These are phyloP conservation scores for Botrylloides violaceus DNA, from an alignment of 23 tunicate genomes.

Conservation along the genomic window DNA sequence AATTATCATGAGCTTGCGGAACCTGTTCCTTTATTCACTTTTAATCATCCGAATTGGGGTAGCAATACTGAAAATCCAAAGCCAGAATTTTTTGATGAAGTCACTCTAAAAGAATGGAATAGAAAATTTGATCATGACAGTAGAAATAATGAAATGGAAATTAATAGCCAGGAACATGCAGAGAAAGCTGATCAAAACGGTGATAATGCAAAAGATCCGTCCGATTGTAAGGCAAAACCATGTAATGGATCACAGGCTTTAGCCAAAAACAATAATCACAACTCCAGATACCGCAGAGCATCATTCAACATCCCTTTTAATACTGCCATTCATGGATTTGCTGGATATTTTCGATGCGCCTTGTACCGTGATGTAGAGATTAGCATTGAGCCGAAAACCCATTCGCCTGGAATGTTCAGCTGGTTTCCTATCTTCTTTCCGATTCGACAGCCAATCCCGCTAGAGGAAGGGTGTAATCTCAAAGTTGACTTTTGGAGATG, in stretches of 20 bases:
- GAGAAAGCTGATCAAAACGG: not conserved
- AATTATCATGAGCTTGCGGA: conserved; percentile 71
- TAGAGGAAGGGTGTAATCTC: conserved; percentile 36
- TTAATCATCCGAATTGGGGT: conserved; percentile 54
- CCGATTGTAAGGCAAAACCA: not conserved
- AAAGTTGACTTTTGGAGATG: conserved; percentile 63
- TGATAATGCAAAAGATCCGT: not conserved
- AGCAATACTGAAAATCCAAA: not conserved
- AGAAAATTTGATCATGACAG: not conserved
- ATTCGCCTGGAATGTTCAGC: conserved; percentile 98
- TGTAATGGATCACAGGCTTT: not conserved
- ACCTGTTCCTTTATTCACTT: conserved; percentile 68
- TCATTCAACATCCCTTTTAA: conserved; percentile 38
- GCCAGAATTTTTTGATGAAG: conserved; percentile 3
- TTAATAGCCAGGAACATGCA: not conserved
- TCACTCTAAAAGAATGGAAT: not conserved
- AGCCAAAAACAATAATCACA: conserved; percentile 7
- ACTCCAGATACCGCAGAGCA: conserved; percentile 30
- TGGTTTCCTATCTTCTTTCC: conserved; percentile 99
- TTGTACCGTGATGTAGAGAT: conserved; percentile 82
- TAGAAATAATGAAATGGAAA: conserved; percentile 9
- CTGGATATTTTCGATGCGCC: conserved; percentile 89
- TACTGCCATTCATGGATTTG: conserved; percentile 84
- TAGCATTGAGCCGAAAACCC: conserved; percentile 85
- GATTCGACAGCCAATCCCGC: conserved; percentile 36